Conservation (phyloP, 2,113 vertebrate genomes). For the Azemiops feae region DNA sequence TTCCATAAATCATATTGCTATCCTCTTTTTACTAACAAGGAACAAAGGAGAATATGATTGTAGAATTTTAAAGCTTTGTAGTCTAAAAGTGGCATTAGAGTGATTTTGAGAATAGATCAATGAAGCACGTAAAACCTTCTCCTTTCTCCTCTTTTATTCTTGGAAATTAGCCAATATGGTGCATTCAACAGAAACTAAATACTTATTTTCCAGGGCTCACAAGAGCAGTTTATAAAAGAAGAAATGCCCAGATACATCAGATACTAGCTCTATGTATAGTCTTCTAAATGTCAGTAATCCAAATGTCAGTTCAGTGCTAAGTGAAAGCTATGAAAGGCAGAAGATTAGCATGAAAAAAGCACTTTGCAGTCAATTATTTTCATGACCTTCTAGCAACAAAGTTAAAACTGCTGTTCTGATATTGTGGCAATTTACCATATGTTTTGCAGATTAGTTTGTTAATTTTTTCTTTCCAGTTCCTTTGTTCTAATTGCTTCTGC, state of each 20-base stretch:
- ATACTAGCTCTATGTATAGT: neutral
- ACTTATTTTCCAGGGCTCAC: neutral
- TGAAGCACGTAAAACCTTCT: neutral
- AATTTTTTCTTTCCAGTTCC: neutral
- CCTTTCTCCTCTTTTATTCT: neutral
- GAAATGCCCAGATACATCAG: neutral
- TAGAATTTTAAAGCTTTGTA: neutral
- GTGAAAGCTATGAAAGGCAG: neutral
- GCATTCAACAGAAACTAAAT: neutral
- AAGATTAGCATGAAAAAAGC: neutral
- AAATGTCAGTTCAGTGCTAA: neutral
- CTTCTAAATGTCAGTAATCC: slow-evolving; percentile 13
- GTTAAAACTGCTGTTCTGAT: neutral
- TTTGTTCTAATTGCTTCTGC: slow-evolving; percentile 1
- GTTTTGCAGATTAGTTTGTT: slow-evolving; percentile 9
- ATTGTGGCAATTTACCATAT: neutral
- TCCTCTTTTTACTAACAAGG: neutral
- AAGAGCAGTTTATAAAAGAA: neutral
- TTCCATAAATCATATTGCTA: neutral
- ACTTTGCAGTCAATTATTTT: neutral
- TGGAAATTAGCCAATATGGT: neutral
- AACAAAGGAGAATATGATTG: neutral
- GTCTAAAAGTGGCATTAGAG: neutral
- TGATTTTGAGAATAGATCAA: neutral
- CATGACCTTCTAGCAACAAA: slow-evolving; percentile 14